A percentile compares a stretch with the other conserved stretches of the same genome.
Conservation (phyloP, 2,888 invertebrate genomes). For the Podabrus alpinus region DNA sequence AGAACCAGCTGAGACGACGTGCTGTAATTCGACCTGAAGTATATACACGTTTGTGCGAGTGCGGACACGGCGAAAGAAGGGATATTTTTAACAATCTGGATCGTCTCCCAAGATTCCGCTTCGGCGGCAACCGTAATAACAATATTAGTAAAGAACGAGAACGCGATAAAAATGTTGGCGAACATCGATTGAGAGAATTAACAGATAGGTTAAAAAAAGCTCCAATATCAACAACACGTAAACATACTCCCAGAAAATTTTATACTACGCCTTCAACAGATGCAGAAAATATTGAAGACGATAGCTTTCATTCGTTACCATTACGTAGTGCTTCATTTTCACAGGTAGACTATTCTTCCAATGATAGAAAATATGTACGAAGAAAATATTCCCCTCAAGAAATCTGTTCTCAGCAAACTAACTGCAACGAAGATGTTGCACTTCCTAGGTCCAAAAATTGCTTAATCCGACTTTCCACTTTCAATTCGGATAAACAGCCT, state of each 20-base stretch:
- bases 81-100: constrained; percentile 69
- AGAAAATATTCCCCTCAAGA: constrained; percentile 42
- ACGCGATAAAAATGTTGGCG: constrained; percentile 59
- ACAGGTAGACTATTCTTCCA: constrained; percentile 76
- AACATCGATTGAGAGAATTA: constrained; percentile 73
- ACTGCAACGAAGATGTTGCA: constrained; percentile 43
- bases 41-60: constrained; percentile 49
- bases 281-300: constrained; percentile 30
- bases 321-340: constrained; percentile 87
- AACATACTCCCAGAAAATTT: constrained; percentile 58
- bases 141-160: constrained; percentile 41
- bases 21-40: constrained; percentile 52
- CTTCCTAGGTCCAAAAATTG: constrained; percentile 51
- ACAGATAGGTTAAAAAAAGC: constrained; percentile 75
- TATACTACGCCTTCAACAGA: constrained; percentile 48
- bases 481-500: constrained; percentile 9
- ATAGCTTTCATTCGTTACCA: constrained; percentile 56
- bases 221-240: constrained; percentile 51
- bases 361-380: constrained; percentile 64
- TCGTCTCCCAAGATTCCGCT: constrained; percentile 78
- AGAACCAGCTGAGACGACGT: constrained; percentile 51
- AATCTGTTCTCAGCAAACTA: constrained; percentile 34
- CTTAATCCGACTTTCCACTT: constrained; percentile 19
- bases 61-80: constrained; percentile 46
- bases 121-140: constrained; percentile 61